phyloP scores from a whole-genome alignment of 1,140 invertebrate species.

The Zelostemma sp. region DNA sequence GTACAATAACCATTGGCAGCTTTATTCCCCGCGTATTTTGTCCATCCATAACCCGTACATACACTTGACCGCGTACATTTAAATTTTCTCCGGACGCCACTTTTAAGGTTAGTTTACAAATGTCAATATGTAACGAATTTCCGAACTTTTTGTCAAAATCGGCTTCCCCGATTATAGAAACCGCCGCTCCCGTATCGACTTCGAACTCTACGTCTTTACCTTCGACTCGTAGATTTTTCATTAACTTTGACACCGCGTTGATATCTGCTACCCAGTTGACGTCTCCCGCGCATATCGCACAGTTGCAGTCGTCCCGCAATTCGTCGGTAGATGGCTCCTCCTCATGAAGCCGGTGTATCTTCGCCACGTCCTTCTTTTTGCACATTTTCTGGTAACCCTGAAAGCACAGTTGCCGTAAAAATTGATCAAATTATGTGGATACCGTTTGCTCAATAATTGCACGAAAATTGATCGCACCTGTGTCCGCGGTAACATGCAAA shows the following conservation, averaged over 20 bases:
- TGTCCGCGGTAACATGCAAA: too few relatives aligned
- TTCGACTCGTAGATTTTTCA: slow-evolving; percentile 7
- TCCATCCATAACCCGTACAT: background rate
- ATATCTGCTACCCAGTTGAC: background rate
- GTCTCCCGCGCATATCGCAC: too few relatives aligned
- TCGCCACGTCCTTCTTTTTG: too few relatives aligned
- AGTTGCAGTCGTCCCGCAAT: too few relatives aligned
- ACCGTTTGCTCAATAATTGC: too few relatives aligned
- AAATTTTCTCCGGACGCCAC: slow-evolving; percentile 7
- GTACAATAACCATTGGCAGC: slow-evolving; percentile 18
- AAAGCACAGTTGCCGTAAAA: too few relatives aligned
- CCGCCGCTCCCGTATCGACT: slow-evolving; percentile 30
- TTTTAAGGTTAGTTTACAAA: slow-evolving; percentile 15
- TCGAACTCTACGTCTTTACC: slow-evolving; percentile 24
- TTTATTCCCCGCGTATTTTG: background rate
- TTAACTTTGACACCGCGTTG: background rate
- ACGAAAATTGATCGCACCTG: too few relatives aligned
- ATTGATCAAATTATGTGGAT: too few relatives aligned
- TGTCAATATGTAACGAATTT: slow-evolving; percentile 10
- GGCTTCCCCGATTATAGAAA: slow-evolving; percentile 22
- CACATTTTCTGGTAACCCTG: too few relatives aligned
- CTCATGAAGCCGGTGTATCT: too few relatives aligned
- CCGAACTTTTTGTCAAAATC: slow-evolving; percentile 17
- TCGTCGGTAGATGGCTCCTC: too few relatives aligned
- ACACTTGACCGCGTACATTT: slow-evolving; percentile 1